Evolutionary conservation across 2,797 vertebrate species (phyloP).

Genomic region (Neoniphon sammara): DNA sequence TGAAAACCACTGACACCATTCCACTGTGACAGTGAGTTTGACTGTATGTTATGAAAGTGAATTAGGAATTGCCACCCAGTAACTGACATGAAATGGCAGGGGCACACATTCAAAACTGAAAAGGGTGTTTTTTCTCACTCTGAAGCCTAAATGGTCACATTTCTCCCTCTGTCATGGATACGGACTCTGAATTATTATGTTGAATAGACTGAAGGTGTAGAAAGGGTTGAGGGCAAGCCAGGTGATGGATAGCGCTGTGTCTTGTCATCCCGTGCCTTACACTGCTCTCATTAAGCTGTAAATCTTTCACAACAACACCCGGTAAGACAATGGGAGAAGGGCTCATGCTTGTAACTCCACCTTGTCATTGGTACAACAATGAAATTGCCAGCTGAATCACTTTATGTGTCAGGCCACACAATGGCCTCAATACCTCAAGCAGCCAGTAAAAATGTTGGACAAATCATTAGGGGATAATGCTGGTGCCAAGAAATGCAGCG

Average conservation of each 20-base stretch:
- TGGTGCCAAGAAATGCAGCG: constrained; percentile 16
- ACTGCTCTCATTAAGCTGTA: constrained; percentile 84
- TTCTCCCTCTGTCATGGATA: constrained; percentile 67
- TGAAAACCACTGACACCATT: not conserved
- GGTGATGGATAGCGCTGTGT: constrained; percentile 81
- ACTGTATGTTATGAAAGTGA: not conserved
- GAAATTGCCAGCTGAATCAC: constrained; percentile 65
- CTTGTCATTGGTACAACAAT: constrained; percentile 75
- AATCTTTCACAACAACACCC: constrained; percentile 81
- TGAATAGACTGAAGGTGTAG: constrained; percentile 58
- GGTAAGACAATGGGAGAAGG: constrained; percentile 79
- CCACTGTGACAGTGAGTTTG: not conserved
- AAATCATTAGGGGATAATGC: constrained; percentile 58
- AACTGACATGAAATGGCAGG: not conserved
- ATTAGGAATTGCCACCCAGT: not conserved
- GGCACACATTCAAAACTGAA: not conserved
- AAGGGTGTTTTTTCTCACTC: not conserved
- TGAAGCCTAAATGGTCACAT: constrained; percentile 42
- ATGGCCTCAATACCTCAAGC: constrained; percentile 64
- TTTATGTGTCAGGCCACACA: constrained; percentile 67
- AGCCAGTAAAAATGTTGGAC: constrained; percentile 76
- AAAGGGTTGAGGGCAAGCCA: constrained; percentile 57
- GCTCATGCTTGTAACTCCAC: constrained; percentile 74
- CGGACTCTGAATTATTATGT: constrained; percentile 58
- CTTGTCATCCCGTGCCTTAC: constrained; percentile 64